Conservation (phyloP, 1,140 invertebrate genomes). For the Metaphire vulgaris region DNA sequence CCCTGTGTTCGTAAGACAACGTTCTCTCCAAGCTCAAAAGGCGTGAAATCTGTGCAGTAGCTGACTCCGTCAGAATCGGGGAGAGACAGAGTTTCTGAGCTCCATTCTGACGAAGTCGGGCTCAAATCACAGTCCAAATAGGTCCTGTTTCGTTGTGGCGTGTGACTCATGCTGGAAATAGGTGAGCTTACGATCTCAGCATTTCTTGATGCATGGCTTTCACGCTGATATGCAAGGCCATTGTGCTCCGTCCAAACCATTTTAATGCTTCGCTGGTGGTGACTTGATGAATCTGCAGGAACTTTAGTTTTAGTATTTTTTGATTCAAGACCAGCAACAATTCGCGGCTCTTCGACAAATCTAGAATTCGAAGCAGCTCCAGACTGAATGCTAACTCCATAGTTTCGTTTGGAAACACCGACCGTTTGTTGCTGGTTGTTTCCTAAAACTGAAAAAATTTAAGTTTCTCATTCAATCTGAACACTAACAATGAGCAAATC, state of each 20-base stretch:
- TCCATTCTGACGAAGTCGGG: not conserved
- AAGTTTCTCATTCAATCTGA: too few relatives aligned
- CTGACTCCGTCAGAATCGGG: not conserved
- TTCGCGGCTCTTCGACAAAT: not conserved
- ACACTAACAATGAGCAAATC: too few relatives aligned
- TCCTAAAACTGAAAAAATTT: too few relatives aligned
- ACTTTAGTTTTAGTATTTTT: too few relatives aligned
- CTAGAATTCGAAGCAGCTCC: too few relatives aligned
- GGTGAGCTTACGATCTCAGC: not conserved
- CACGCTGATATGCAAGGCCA: too few relatives aligned
- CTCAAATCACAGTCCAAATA: not conserved
- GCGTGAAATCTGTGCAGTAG: not conserved
- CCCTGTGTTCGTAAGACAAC: not conserved
- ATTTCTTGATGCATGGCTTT: not conserved
- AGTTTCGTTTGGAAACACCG: too few relatives aligned
- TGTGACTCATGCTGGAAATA: not conserved
- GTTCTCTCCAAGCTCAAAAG: not conserved
- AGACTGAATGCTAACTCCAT: too few relatives aligned
- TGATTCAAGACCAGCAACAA: not conserved
- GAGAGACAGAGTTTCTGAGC: not conserved
- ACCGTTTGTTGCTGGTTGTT: too few relatives aligned
- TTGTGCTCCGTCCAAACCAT: too few relatives aligned
- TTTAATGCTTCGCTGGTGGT: too few relatives aligned
- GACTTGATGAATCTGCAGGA: too few relatives aligned
- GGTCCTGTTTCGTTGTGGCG: not conserved